Percentiles rank a stretch among this genome's conserved stretches.
Conservation (phyloP, 2,113 vertebrate genomes). For the Hippocampus abdominalis region DNA sequence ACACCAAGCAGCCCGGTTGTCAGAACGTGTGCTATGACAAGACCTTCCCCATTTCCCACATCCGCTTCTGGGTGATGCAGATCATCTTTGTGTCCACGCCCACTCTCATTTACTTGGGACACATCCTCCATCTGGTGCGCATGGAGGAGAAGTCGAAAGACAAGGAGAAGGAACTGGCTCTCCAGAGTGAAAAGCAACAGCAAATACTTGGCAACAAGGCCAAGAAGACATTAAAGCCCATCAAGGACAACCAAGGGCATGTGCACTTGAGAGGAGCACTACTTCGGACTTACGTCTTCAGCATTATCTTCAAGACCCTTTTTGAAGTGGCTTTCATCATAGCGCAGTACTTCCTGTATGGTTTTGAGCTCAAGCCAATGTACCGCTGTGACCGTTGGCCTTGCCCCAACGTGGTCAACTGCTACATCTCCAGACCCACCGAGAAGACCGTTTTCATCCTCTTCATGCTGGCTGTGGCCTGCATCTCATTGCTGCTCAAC, state of each 20-base stretch:
- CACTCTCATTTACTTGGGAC: slow-evolving; percentile 84
- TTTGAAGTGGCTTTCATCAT: slow-evolving; percentile 84
- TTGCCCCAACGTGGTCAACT: slow-evolving; percentile 84
- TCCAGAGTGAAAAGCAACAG: slow-evolving; percentile 50
- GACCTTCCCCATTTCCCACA: slow-evolving; percentile 89
- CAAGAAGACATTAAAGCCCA: slow-evolving; percentile 29
- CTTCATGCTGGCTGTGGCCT: slow-evolving; percentile 84
- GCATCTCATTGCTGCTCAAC: slow-evolving; percentile 82
- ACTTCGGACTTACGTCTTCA: slow-evolving; percentile 81
- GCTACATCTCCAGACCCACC: slow-evolving; percentile 84
- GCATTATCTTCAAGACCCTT: slow-evolving; percentile 81
- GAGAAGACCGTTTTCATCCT: slow-evolving; percentile 88
- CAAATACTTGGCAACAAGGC: slow-evolving; percentile 49
- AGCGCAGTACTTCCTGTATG: slow-evolving; percentile 82
- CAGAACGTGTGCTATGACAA: slow-evolving; percentile 86
- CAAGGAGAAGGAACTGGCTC: slow-evolving; percentile 42
- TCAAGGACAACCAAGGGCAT: slow-evolving; percentile 65
- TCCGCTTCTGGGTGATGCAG: slow-evolving; percentile 90
- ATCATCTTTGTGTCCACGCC: slow-evolving; percentile 89
- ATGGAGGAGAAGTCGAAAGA: slow-evolving; percentile 79
- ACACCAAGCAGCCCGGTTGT: slow-evolving; percentile 87
- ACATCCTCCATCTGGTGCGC: slow-evolving; percentile 83
- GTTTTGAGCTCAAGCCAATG: slow-evolving; percentile 82
- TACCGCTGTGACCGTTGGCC: slow-evolving; percentile 83
- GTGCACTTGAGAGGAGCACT: slow-evolving; percentile 77